phyloP scores from a whole-genome alignment of 2,113 vertebrate species.

The Hyaena hyaena region DNA sequence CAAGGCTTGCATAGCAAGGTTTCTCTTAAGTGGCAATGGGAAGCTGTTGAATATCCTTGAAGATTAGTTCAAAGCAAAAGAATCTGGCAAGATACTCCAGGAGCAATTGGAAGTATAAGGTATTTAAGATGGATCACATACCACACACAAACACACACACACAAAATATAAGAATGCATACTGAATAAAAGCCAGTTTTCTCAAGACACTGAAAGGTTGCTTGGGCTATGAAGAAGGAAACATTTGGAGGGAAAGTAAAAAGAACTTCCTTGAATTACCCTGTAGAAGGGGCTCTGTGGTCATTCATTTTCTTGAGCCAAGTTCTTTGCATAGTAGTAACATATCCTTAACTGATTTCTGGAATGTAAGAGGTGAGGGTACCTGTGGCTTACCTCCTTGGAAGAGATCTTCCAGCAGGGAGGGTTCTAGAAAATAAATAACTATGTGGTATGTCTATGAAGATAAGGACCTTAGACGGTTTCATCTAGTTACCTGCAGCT shows the following conservation, averaged over 20 bases:
- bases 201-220: neutral
- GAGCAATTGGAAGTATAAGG: neutral
- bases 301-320: neutral
- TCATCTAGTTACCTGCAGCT: neutral
- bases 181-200: neutral
- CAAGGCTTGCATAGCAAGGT: neutral
- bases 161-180: neutral
- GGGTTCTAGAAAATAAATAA: neutral
- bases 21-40: neutral
- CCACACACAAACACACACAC: neutral
- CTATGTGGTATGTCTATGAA: neutral
- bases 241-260: neutral
- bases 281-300: neutral
- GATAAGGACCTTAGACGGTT: neutral
- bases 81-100: neutral
- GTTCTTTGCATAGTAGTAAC: neutral
- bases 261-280: neutral
- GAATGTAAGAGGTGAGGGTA: neutral
- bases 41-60: neutral
- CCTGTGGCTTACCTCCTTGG: neutral
- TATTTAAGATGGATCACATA: neutral
- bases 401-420: neutral
- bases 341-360: neutral
- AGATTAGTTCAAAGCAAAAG: neutral
- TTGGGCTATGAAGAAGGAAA: neutral